Evolutionary conservation across 2,113 vertebrate genomes (phyloP).

Genomic region (Oxyruncus cristatus): DNA sequence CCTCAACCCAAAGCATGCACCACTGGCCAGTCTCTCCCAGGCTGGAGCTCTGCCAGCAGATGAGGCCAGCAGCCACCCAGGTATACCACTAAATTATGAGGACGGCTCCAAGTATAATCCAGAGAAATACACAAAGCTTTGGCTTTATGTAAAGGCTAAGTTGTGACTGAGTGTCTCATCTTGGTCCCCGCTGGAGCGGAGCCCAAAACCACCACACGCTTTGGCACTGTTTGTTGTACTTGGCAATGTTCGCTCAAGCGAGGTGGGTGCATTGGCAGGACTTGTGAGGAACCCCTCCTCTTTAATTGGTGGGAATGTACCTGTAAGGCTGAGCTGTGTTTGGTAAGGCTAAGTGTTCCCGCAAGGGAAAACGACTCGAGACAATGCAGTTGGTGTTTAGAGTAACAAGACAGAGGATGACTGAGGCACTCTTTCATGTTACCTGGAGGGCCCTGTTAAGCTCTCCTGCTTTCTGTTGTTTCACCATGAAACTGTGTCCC

Average conservation of each 20-base stretch:
- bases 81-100: background rate
- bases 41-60: background rate
- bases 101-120: conserved; percentile 21
- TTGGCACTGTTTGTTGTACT: conserved; percentile 60
- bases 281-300: conserved; percentile 71
- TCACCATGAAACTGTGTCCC: conserved; percentile 14
- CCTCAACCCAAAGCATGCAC: background rate
- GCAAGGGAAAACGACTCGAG: conserved; percentile 56
- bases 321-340: conserved; percentile 59
- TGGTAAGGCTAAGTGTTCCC: conserved; percentile 69
- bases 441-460: conserved; percentile 59
- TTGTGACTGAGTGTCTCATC: conserved; percentile 61
- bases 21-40: background rate
- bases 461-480: conserved; percentile 45
- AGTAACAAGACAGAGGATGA: conserved; percentile 59
- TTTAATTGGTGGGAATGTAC: conserved; percentile 70
- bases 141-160: conserved; percentile 39
- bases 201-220: conserved; percentile 62
- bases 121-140: conserved; percentile 31
- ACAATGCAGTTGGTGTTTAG: conserved; percentile 69
- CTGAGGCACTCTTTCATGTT: conserved; percentile 61
- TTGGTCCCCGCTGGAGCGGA: conserved; percentile 21
- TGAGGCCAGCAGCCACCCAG: background rate
- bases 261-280: conserved; percentile 69
- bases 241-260: conserved; percentile 54